These are phyloP conservation scores for Myotis daubentonii DNA, from an alignment of 2,797 vertebrate species.

Conservation along the genomic window DNA sequence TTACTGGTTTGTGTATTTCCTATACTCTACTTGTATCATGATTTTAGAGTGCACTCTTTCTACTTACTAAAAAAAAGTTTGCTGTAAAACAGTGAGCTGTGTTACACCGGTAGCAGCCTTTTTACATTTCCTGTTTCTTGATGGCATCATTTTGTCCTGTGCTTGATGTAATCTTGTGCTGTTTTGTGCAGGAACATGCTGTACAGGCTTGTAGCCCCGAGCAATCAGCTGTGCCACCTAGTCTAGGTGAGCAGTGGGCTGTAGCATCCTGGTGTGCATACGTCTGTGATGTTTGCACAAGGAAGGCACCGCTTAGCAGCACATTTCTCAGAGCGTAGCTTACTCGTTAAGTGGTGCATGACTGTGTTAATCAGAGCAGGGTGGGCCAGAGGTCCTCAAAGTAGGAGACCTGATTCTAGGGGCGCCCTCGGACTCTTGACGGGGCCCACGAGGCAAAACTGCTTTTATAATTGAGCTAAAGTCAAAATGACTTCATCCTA, in stretches of 20 bases:
- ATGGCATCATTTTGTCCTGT: not conserved
- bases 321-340: not conserved
- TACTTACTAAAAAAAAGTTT: not conserved
- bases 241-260: not conserved
- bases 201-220: not conserved
- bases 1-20: not conserved
- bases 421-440: not conserved
- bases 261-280: not conserved
- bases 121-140: not conserved
- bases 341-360: not conserved
- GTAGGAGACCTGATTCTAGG: not conserved
- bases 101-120: not conserved
- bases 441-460: not conserved
- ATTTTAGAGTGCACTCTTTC: not conserved
- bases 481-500: not conserved
- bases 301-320: not conserved
- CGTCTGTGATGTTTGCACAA: not conserved
- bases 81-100: not conserved
- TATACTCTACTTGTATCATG: not conserved
- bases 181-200: not conserved
- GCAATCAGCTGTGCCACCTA: not conserved
- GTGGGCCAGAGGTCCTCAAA: not conserved
- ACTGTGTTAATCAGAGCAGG: not conserved
- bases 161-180: not conserved
- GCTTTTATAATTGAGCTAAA: not conserved